phyloP scores from a whole-genome alignment of 2,888 invertebrate species.

The Exocentrus adspersus region DNA sequence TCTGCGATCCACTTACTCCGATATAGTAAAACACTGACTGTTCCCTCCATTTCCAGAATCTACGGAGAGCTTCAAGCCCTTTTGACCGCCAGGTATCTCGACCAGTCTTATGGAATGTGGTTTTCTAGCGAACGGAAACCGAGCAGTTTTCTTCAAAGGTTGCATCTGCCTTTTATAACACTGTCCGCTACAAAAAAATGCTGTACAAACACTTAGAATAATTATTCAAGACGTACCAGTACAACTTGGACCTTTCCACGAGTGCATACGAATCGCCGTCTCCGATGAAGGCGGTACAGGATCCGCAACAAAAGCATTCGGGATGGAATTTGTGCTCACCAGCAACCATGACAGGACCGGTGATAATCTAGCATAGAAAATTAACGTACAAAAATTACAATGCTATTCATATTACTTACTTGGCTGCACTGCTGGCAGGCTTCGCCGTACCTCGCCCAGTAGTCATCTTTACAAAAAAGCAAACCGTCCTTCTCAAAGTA shows the following conservation, averaged over 20 bases:
- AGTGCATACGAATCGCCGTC: slow-evolving; percentile 93
- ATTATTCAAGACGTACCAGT: slow-evolving; percentile 70
- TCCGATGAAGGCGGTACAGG: slow-evolving; percentile 85
- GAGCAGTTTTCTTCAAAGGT: slow-evolving; percentile 67
- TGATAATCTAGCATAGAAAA: slow-evolving; percentile 65
- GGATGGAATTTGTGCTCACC: slow-evolving; percentile 96
- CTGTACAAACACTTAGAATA: too few species aligned
- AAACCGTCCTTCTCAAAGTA: slow-evolving; percentile 93
- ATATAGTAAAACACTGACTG: slow-evolving; percentile 73
- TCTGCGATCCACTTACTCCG: slow-evolving; percentile 68
- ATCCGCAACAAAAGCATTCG: slow-evolving; percentile 90
- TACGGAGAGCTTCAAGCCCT: slow-evolving; percentile 72
- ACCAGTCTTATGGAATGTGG: slow-evolving; percentile 88
- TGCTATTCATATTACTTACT: too few species aligned
- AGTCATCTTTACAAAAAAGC: slow-evolving; percentile 89
- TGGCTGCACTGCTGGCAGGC: slow-evolving; percentile 89
- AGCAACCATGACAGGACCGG: slow-evolving; percentile 94
- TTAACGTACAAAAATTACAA: too few species aligned
- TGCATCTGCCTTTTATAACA: slow-evolving; percentile 82
- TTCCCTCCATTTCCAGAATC: slow-evolving; percentile 67
- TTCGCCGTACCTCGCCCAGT: slow-evolving; percentile 88
- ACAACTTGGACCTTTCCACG: slow-evolving; percentile 88
- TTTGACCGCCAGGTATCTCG: slow-evolving; percentile 76
- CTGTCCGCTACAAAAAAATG: slow-evolving; percentile 67
- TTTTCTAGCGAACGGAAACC: slow-evolving; percentile 64